Evolutionary conservation across 2,888 invertebrate species (phyloP), one percentile per base, ranked within the genome.

Genomic region (Psococerastis gibbosa): DNA sequence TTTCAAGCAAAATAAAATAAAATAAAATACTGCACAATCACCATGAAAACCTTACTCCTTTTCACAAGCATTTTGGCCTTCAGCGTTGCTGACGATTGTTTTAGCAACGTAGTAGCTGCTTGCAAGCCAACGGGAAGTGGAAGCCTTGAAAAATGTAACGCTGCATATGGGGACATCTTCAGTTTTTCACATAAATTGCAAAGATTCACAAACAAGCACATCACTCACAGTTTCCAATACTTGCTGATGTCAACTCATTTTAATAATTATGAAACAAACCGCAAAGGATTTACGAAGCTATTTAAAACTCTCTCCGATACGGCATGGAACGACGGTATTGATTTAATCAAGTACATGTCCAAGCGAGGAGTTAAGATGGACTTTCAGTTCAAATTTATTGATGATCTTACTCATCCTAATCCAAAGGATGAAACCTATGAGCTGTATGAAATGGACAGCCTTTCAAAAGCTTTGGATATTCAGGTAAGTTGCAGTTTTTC

Each of bases 291-390:
- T 61, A 70, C 73, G 52, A 77, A 75, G 55, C 60, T 83, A 8
- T 83, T 78, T 64, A 70, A 72, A 52, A 71, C 71, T 46, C 60
- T 82, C 8, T 79, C 84, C 0, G 84, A 87, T 52, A 64, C 71
- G 8, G 66, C 77, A 3, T 87, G 84, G 76, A 70, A 73, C 13
- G 73, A 79, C 53, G 69, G 73, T 23, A 73, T 83, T 52, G 73
- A 76, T 8, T 54, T 83, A n/a, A 79, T 84, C 53, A 78, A 85
- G 57, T 79, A 78, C 58, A 68, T 83, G 32, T 69, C 78, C 1
- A 70, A 72, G 58, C 75, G 87, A 54, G 85, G 85, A 58, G 68
- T 73, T 50, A 56, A 53, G 32, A 68, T 70, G 63, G 63, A 73
- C 52, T 71, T 75, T 52, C 61, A 46, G 18, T 27, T 57, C 56